Conservation (phyloP, 1,140 invertebrate genomes). For the Papilio aristodemus region DNA sequence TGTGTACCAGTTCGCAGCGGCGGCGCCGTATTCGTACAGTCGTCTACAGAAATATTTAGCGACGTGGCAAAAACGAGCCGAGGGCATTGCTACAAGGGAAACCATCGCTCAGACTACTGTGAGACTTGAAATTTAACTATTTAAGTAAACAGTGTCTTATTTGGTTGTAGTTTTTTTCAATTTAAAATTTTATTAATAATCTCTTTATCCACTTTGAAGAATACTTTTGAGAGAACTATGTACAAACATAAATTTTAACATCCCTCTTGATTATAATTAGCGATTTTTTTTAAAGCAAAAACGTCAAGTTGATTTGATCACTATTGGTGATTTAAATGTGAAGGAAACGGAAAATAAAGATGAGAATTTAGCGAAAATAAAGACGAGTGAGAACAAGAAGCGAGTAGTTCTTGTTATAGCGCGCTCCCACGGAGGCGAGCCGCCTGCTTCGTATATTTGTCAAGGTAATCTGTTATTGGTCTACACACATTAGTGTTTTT, state of each 20-base stretch:
- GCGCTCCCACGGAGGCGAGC: conserved; percentile 94
- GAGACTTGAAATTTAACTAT: no score
- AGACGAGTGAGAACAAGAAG: conserved; percentile 65
- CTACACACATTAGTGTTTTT: no score
- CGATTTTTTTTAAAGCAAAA: conserved; percentile 87
- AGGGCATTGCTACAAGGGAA: conserved; percentile 83
- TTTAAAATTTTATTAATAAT: no score
- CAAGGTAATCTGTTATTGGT: conserved; percentile 84
- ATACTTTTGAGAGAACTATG: no score
- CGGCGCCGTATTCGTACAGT: conserved; percentile 97
- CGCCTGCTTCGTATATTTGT: conserved; percentile 96
- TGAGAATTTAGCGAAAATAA: conserved; percentile 62
- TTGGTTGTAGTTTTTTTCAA: no score
- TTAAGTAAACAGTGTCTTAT: no score
- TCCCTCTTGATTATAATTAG: no score
- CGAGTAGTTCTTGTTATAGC: conserved; percentile 90
- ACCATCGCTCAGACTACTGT: conserved; percentile 87
- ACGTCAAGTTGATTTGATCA: conserved; percentile 91
- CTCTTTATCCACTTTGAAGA: no score
- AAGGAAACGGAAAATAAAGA: conserved; percentile 57
- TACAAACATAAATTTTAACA: no score
- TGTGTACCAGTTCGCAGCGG: conserved; percentile 95
- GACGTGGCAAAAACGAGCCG: conserved; percentile 84
- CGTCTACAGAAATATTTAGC: conserved; percentile 92
- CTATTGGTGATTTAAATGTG: conserved; percentile 85